A percentile compares a stretch with the other conserved stretches of the same genome.
These are phyloP conservation scores for Serrognathus titanus DNA, from an alignment of 2,888 invertebrate genomes.

Conservation along the genomic window DNA sequence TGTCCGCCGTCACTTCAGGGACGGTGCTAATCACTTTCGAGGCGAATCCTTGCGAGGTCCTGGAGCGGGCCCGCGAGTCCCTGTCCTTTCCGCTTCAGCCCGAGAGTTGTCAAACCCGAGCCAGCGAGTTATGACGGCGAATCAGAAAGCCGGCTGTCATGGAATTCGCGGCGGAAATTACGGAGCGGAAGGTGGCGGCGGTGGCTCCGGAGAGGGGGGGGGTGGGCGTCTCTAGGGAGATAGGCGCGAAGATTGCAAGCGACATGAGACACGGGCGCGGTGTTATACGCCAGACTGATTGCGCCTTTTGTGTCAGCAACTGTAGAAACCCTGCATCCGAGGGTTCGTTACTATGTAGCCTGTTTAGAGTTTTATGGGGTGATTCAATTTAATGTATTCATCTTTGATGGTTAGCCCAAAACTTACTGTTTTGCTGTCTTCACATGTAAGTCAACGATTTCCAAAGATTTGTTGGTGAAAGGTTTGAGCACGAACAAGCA, in stretches of 20 bases:
- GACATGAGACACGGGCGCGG: slow-evolving; percentile 18
- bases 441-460: too few relatives aligned
- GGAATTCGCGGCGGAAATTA: slow-evolving; percentile 35
- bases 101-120: slow-evolving; percentile 17
- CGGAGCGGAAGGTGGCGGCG: slow-evolving; percentile 27
- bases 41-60: too few relatives aligned
- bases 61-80: neutral
- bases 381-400: too few relatives aligned
- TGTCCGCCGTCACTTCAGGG: too few relatives aligned
- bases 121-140: slow-evolving; percentile 30
- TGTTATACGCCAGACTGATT: slow-evolving; percentile 27
- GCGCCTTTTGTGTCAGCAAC: slow-evolving; percentile 29
- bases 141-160: slow-evolving; percentile 32
- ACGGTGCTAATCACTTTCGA: too few relatives aligned
- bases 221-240: slow-evolving; percentile 21
- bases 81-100: neutral
- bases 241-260: slow-evolving; percentile 23
- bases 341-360: neutral
- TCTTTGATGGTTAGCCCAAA: too few relatives aligned
- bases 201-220: slow-evolving; percentile 4
- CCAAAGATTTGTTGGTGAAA: too few relatives aligned
- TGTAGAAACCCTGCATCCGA: slow-evolving; percentile 3
- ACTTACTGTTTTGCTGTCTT: too few relatives aligned
- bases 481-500: too few relatives aligned
- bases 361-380: neutral